Evolutionary conservation across 2,797 vertebrate genomes (phyloP).

Genomic region (Hipposideros larvatus): DNA sequence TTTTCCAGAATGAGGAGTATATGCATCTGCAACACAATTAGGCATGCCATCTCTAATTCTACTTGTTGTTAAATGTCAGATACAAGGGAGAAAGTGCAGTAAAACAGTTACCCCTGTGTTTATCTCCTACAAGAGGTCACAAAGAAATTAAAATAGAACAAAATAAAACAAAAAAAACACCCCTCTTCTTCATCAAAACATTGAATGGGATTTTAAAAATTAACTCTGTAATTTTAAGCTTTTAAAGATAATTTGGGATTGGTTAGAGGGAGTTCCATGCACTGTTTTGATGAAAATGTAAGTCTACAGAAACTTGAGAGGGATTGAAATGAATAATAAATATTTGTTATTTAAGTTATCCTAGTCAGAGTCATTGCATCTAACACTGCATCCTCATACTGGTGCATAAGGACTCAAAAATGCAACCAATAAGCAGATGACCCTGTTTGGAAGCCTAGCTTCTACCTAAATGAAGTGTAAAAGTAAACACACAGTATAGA

Average conservation of each 20-base stretch:
- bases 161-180: background rate
- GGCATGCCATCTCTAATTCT: background rate
- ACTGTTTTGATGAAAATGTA: slow-evolving; percentile 4
- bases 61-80: background rate
- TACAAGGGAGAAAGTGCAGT: background rate
- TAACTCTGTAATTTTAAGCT: background rate
- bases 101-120: background rate
- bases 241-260: background rate
- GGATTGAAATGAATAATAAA: background rate
- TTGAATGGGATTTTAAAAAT: slow-evolving; percentile 20
- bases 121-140: background rate
- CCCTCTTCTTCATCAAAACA: background rate
- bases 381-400: slow-evolving; percentile 66
- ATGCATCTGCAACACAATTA: background rate
- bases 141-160: background rate
- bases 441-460: slow-evolving; percentile 58
- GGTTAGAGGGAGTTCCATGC: background rate
- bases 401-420: slow-evolving; percentile 17
- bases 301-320: background rate
- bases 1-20: background rate
- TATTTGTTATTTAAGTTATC: slow-evolving; percentile 49
- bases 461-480: slow-evolving; percentile 78
- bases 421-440: slow-evolving; percentile 51
- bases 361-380: slow-evolving; percentile 32
- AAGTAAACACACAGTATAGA: slow-evolving; percentile 72